phyloP scores from a whole-genome alignment of 1,140 invertebrate species.

The Heliconius melpomene region DNA sequence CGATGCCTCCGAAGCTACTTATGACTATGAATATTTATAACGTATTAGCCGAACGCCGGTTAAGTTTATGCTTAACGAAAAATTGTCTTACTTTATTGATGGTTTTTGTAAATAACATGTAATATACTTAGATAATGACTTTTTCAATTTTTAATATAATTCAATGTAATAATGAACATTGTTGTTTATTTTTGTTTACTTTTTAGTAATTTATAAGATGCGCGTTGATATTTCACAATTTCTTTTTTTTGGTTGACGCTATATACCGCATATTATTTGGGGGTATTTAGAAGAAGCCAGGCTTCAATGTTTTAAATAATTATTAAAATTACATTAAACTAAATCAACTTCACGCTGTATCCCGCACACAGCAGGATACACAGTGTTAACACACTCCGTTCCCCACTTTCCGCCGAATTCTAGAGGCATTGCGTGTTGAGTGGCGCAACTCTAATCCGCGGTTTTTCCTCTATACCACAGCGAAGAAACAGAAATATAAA shows the following conservation, averaged over 20 bases:
- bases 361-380: too few relatives aligned
- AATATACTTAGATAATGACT: not conserved
- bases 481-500: not conserved
- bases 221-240: too few relatives aligned
- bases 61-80: conserved; percentile 37
- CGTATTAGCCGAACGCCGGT: conserved; percentile 65
- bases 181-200: too few relatives aligned
- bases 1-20: conserved; percentile 70
- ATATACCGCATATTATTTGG: too few relatives aligned
- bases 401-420: not conserved
- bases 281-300: too few relatives aligned
- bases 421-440: not conserved
- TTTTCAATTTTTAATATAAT: not conserved
- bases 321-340: too few relatives aligned
- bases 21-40: conserved; percentile 78
- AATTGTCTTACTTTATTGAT: conserved; percentile 34
- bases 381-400: not conserved
- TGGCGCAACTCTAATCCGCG: not conserved
- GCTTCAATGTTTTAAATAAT: too few relatives aligned
- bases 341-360: too few relatives aligned
- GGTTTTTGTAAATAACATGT: not conserved
- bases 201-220: too few relatives aligned
- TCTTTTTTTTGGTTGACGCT: too few relatives aligned
- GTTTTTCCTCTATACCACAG: too few relatives aligned
- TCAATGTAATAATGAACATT: too few relatives aligned